Conservation (phyloP, 2,888 invertebrate species). For the Tenthredo notha region DNA sequence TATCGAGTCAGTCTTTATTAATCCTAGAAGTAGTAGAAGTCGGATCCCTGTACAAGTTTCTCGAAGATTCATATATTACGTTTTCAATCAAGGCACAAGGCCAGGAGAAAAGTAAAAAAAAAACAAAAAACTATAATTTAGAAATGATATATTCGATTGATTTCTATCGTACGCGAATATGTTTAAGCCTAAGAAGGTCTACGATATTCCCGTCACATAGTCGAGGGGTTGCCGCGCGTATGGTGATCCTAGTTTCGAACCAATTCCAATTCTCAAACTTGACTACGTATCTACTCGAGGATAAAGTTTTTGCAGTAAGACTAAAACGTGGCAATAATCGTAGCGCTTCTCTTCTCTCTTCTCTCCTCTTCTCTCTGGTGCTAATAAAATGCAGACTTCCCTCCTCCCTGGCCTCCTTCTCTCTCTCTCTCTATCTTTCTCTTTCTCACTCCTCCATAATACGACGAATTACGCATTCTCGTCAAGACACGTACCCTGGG, state of each 20-base stretch:
- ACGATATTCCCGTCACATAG: not conserved
- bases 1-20: not conserved
- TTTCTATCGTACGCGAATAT: not conserved
- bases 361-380: not conserved
- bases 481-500: conserved; percentile 43
- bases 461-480: conserved; percentile 48
- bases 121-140: not conserved
- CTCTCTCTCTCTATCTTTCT: conserved; percentile 15
- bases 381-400: conserved; percentile 44
- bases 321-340: conserved; percentile 20
- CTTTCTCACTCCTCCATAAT: conserved; percentile 8
- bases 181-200: not conserved
- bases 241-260: conserved; percentile 8
- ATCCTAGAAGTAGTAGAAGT: not conserved
- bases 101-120: not conserved
- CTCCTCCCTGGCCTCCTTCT: not conserved
- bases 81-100: not conserved
- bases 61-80: not conserved
- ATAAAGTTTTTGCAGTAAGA: conserved; percentile 2
- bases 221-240: not conserved
- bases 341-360: not conserved
- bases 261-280: conserved; percentile 28
- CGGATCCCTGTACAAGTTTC: not conserved
- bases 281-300: not conserved
- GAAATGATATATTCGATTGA: not conserved